Percentiles rank a stretch among this genome's conserved stretches.
phyloP scores from a whole-genome alignment of 2,797 vertebrate genomes.

The Helostoma temminkii region DNA sequence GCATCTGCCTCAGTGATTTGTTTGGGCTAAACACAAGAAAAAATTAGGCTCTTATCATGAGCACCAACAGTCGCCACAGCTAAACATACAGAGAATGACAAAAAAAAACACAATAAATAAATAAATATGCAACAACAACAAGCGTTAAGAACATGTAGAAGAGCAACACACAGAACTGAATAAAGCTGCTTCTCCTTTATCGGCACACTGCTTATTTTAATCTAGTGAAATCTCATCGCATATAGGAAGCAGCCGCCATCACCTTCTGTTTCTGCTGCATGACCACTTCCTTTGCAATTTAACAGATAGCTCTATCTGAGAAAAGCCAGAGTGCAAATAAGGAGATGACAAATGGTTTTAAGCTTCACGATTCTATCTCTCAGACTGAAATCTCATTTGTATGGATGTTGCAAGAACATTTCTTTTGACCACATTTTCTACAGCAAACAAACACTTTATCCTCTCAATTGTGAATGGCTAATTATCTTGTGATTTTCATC shows the following conservation, averaged over 20 bases:
- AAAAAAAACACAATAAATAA: not conserved
- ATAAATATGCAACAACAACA: constrained; percentile 44
- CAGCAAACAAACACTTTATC: constrained; percentile 39
- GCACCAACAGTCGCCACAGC: constrained; percentile 25
- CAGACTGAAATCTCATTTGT: constrained; percentile 58
- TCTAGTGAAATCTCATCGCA: constrained; percentile 53
- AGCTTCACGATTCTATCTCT: constrained; percentile 52
- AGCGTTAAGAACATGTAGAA: constrained; percentile 8
- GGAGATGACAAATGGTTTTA: constrained; percentile 60
- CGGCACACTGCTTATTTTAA: constrained; percentile 34
- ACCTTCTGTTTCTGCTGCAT: constrained; percentile 59
- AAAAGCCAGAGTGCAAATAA: constrained; percentile 44
- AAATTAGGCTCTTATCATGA: constrained; percentile 37
- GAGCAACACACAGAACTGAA: constrained; percentile 13
- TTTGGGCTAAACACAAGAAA: constrained; percentile 34
- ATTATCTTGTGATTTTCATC: constrained; percentile 33
- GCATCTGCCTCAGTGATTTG: constrained; percentile 15
- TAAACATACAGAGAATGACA: constrained; percentile 18
- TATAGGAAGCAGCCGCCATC: constrained; percentile 49
- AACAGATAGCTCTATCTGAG: constrained; percentile 58
- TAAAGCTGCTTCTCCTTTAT: constrained; percentile 40
- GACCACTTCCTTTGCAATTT: constrained; percentile 64
- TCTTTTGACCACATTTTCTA: constrained; percentile 14
- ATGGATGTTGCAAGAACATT: constrained; percentile 24
- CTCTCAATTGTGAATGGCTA: constrained; percentile 8